Percentiles rank a stretch among this genome's conserved stretches.
These are phyloP conservation scores for Andrena trimmerana DNA, from an alignment of 2,888 invertebrate species.

Conservation along the genomic window DNA sequence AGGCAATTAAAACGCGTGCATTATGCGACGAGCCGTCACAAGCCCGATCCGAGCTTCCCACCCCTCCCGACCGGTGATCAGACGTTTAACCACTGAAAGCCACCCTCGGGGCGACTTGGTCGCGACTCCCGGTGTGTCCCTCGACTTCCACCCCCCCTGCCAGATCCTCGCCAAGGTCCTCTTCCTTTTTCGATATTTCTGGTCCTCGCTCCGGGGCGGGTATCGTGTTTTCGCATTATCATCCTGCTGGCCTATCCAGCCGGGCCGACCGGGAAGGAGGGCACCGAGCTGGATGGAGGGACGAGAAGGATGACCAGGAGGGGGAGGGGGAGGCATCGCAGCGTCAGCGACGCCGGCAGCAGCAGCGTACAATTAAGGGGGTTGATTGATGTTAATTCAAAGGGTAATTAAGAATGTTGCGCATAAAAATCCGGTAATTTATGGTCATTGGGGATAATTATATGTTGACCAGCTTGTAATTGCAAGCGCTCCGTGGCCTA, in stretches of 20 bases:
- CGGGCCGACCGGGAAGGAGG: background rate
- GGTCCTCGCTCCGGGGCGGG: slow-evolving; percentile 42
- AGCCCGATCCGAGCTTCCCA: slow-evolving; percentile 20
- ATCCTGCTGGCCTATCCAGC: slow-evolving; percentile 42
- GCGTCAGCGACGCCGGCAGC: slow-evolving; percentile 73
- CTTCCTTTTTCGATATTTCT: slow-evolving; percentile 31
- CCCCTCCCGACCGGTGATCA: slow-evolving; percentile 29
- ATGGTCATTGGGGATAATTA: slow-evolving; percentile 85
- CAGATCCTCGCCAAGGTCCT: slow-evolving; percentile 5
- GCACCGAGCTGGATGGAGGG: background rate
- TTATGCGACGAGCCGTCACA: slow-evolving; percentile 65
- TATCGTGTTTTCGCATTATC: slow-evolving; percentile 69
- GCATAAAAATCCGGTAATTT: slow-evolving; percentile 85
- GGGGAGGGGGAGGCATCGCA: slow-evolving; percentile 28
- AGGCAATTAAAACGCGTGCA: slow-evolving; percentile 69
- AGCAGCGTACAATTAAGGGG: slow-evolving; percentile 84
- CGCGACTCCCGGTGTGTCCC: slow-evolving; percentile 30
- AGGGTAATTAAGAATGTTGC: slow-evolving; percentile 85
- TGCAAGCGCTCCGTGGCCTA: slow-evolving; percentile 79
- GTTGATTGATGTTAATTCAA: slow-evolving; percentile 86
- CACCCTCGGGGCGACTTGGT: slow-evolving; percentile 20
- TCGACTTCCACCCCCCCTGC: slow-evolving; percentile 27
- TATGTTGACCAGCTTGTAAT: slow-evolving; percentile 85
- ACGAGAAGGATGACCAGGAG: slow-evolving; percentile 24
- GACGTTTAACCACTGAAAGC: slow-evolving; percentile 52